Base-by-base conservation (phyloP, 2,888 invertebrate genomes). In the Octodonta nipae region DNA sequence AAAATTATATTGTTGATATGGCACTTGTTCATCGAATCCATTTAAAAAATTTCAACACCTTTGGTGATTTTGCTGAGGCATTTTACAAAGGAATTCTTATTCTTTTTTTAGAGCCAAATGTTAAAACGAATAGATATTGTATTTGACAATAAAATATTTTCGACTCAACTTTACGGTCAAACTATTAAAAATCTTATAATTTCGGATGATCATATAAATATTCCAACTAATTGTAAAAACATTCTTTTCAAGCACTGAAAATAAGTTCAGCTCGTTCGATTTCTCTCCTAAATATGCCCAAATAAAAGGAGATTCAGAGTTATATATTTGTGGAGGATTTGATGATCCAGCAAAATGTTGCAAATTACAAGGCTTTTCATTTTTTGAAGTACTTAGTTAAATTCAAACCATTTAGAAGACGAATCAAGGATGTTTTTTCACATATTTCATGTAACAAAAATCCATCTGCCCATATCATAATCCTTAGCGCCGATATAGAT, bases 381-480 rank as follows among this genome's bases (percentile, higher is more conserved):
- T 47, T 42, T 41, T 5, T 42, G 42, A 27, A 13, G 10, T n/a
- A 14, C 27, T 27, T 3, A 27, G n/a, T 27, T 27, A 26, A 6
- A 26, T 7, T 10, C 26, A 10, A 26, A 20, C 20, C 20, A 20
- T 20, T 20, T 20, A 20, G 20, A 20, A 20, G 48, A 44, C 15
- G 34, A 34, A 27, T 37, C 37, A 31, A 37, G 32, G 13, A 35
- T 36, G 30, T 38, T 38, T 33, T 37, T 31, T 32, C 42, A 49
- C 22, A 45, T 46, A 37, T 48, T 48, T 41, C 42, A 48, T 24
- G 41, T 41, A 33, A 40, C 42, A 39, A 41, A 29, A 33, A 41
- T 31, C 13, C 37, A 42, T 37, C 26, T 20, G 20, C 30, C 26
- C 17, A 34, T 30, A 13, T 30, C 28, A 34, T 30, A n/a, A n/a